Conservation (phyloP, 2,797 vertebrate species). For the Apogon hyalosoma region DNA sequence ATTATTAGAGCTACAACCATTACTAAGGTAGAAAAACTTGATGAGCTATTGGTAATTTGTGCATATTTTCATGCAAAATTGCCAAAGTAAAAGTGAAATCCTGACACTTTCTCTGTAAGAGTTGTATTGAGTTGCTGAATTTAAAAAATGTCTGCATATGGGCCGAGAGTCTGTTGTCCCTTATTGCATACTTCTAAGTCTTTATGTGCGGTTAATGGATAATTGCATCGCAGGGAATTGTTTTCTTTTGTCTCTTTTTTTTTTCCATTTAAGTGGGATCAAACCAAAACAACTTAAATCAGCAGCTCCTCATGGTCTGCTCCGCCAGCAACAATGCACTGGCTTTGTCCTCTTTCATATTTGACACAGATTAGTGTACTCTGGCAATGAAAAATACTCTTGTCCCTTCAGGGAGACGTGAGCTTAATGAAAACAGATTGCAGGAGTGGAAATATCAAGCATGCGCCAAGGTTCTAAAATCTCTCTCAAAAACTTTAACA, state of each 20-base stretch:
- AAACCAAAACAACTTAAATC: constrained; percentile 52
- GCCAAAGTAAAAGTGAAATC: too few relatives aligned
- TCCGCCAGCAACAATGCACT: constrained; percentile 35
- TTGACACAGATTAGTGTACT: constrained; percentile 64
- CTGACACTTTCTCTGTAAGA: too few relatives aligned
- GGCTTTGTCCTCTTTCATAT: constrained; percentile 54
- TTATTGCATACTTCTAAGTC: constrained; percentile 10
- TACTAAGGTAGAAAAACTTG: too few relatives aligned
- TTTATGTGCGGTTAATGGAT: constrained; percentile 24
- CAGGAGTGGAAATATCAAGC: constrained; percentile 62
- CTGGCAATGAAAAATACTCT: constrained; percentile 50
- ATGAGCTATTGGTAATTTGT: too few relatives aligned
- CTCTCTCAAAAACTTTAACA: constrained; percentile 44
- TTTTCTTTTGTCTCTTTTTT: constrained; percentile 37
- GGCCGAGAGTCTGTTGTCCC: constrained; percentile 4
- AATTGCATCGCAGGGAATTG: constrained; percentile 21
- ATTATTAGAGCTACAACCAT: too few relatives aligned
- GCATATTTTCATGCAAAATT: too few relatives aligned
- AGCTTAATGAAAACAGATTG: constrained; percentile 72
- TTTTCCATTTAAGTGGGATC: constrained; percentile 40
- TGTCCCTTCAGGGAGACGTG: constrained; percentile 51
- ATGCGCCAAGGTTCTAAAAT: constrained; percentile 61
- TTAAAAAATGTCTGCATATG: not conserved
- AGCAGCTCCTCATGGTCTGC: constrained; percentile 21
- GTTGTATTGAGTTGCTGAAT: too few relatives aligned